Evolutionary conservation across 1,140 invertebrate species (phyloP), one percentile per base, ranked within the genome.

Genomic region (Chironomus striatipennis): DNA sequence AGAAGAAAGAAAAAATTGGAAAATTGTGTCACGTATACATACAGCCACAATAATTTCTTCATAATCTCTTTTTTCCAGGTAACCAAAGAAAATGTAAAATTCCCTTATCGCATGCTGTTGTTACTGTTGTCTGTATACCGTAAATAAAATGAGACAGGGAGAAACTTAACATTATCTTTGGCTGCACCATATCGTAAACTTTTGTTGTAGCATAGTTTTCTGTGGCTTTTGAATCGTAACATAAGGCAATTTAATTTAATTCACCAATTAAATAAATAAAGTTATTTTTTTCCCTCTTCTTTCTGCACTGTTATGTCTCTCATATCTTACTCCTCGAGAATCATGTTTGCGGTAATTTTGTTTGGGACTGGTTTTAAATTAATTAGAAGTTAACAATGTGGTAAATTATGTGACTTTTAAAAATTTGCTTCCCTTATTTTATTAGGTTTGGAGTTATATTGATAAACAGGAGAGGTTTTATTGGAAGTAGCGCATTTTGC

Each of bases 341-440:
- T 34, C 24, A 34, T 34, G 24, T 34, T 34, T 34, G 24, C 24
- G 24, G 24, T 34, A 12, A 57, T 57, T 57, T 57, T 57, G 12
- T 15, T 12, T n/a, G 47, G 47, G 15, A 57, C 12, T 57, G 65
- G 18, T 70, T 70, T 70, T 70, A 21, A 70, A 70, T 70, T 70
- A 70, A 70, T 70, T 70, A 70, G 18, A 20, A 70, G 65, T 21
- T 70, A 70, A 70, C 65, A 70, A 70, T 70, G 17, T 70, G 65
- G 65, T 21, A 70, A 70, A 70, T 70, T 70, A 21, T 18, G 7
- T 10, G n/a, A 57, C 9, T 57, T 57, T 34, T 34, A 34, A 34
- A 34, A 34, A 34, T 34, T 34, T 34, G 24, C 5, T 34, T 34
- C 24, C 24, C 24, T 34, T 5, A 34, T 34, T 34, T 34, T 34